phyloP scores from a whole-genome alignment of 2,888 invertebrate genomes.

The Dryobota labecula region DNA sequence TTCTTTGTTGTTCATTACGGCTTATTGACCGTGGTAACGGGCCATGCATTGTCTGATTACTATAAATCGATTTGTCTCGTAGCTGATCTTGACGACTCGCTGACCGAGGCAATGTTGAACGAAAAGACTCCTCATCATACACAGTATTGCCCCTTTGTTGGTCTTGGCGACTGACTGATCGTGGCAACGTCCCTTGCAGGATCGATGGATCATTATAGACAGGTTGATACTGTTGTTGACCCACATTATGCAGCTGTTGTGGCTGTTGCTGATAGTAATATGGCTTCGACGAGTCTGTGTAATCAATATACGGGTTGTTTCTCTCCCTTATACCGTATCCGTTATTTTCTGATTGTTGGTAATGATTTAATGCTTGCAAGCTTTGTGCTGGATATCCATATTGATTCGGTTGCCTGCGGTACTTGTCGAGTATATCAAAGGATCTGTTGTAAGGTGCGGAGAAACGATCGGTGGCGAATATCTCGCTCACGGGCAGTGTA shows the following conservation, averaged over 20 bases:
- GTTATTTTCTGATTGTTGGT: conserved; percentile 75
- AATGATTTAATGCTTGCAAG: conserved; percentile 82
- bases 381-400: conserved; percentile 86
- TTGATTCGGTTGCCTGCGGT: conserved; percentile 80
- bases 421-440: conserved; percentile 84
- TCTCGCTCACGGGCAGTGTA: conserved; percentile 83
- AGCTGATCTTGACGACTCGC: conserved; percentile 61
- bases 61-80: conserved; percentile 65
- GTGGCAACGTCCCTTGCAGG: conserved; percentile 78
- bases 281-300: conserved; percentile 72
- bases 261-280: conserved; percentile 65
- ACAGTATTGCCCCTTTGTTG: conserved; percentile 63
- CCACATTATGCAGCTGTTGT: conserved; percentile 62
- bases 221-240: conserved; percentile 77
- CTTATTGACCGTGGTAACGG: conserved; percentile 78
- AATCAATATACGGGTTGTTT: conserved; percentile 80
- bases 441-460: conserved; percentile 82
- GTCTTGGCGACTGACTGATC: conserved; percentile 71
- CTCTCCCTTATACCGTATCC: conserved; percentile 70
- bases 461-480: conserved; percentile 86
- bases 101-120: conserved; percentile 80
- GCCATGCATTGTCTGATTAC: conserved; percentile 62
- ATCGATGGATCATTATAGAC: conserved; percentile 75
- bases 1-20: conserved; percentile 67
- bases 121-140: conserved; percentile 66